Evolutionary conservation across 2,797 vertebrate species (phyloP).

Genomic region (Huso huso): DNA sequence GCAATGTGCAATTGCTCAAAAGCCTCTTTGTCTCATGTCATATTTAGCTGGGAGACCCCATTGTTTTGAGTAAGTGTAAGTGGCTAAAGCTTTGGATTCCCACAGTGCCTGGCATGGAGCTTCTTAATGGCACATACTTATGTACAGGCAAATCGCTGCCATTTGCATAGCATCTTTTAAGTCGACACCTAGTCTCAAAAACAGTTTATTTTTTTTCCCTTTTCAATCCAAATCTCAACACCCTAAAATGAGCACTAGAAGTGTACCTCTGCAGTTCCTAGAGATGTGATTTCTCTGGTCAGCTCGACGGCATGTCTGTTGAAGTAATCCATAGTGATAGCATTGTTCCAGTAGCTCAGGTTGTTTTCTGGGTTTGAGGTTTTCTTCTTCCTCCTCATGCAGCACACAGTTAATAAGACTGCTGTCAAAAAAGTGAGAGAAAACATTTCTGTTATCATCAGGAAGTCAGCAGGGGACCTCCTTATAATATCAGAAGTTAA

Average conservation of each 20-base stretch:
- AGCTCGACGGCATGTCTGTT: slow-evolving; percentile 91
- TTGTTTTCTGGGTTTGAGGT: slow-evolving; percentile 90
- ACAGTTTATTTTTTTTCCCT: too few relatives aligned
- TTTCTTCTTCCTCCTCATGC: slow-evolving; percentile 93
- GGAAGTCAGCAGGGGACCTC: background rate
- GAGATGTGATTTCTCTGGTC: slow-evolving; percentile 88
- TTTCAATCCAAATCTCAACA: background rate
- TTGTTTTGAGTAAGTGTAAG: too few relatives aligned
- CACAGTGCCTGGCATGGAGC: too few relatives aligned
- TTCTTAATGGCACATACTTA: too few relatives aligned
- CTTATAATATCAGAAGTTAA: background rate
- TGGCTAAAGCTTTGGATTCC: too few relatives aligned
- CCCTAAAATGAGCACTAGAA: background rate
- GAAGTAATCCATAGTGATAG: slow-evolving; percentile 99
- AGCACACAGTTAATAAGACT: slow-evolving; percentile 90
- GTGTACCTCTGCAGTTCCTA: slow-evolving; percentile 88
- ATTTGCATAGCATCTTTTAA: too few relatives aligned
- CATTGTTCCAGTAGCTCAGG: slow-evolving; percentile 98
- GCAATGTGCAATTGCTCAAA: too few relatives aligned
- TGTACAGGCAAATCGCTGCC: too few relatives aligned
- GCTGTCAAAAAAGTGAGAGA: slow-evolving; percentile 53
- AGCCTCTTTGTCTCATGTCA: too few relatives aligned
- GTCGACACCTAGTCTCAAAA: too few relatives aligned
- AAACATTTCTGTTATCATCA: background rate
- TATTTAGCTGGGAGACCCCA: too few relatives aligned